Conservation (phyloP, 2,888 invertebrate species). For the Globia sparganii region DNA sequence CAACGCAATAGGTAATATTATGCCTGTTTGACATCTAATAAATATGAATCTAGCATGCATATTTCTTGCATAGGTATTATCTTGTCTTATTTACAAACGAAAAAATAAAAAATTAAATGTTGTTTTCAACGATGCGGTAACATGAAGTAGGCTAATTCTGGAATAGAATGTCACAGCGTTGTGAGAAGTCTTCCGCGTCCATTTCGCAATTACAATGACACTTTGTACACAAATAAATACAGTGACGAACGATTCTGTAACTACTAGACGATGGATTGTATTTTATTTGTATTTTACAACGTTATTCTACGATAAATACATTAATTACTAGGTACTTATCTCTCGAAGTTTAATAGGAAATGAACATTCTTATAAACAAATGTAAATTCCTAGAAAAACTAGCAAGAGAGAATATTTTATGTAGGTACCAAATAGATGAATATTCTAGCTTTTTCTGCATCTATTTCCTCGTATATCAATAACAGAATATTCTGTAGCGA, state of each 20-base stretch:
- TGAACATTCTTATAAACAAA: background rate
- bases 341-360: background rate
- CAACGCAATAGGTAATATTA: too few species aligned
- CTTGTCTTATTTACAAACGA: constrained; percentile 31
- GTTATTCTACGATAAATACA: constrained; percentile 38
- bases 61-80: background rate
- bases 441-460: constrained; percentile 3
- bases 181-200: constrained; percentile 75
- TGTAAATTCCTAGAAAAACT: constrained; percentile 3
- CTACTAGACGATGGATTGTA: constrained; percentile 34
- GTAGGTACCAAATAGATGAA: background rate
- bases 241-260: constrained; percentile 46
- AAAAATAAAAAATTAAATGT: constrained; percentile 21
- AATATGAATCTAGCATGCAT: background rate
- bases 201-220: constrained; percentile 75
- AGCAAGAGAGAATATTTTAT: background rate
- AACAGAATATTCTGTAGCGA: constrained; percentile 28
- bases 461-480: constrained; percentile 30
- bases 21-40: background rate
- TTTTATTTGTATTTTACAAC: constrained; percentile 23
- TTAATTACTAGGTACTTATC: constrained; percentile 34
- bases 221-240: constrained; percentile 75
- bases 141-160: constrained; percentile 67
- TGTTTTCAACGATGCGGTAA: constrained; percentile 40
- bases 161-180: constrained; percentile 63